Evolutionary conservation across 2,888 invertebrate species (phyloP), one percentile per base, ranked within the genome.

Genomic region (Acleris cristana): DNA sequence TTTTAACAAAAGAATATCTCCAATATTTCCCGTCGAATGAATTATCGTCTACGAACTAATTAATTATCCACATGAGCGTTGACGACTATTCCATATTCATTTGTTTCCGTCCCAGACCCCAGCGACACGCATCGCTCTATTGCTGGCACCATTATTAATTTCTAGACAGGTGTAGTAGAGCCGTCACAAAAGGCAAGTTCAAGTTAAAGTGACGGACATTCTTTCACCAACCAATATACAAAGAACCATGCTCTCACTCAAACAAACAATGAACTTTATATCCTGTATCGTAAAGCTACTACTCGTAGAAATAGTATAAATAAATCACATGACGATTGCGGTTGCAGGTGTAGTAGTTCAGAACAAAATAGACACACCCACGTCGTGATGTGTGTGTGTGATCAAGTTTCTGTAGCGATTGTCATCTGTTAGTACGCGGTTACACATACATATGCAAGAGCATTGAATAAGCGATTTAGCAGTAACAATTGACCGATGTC

Each of bases 121-220:
- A 51, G 21, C 51, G 51, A 12, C 51, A 51, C 18, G 21, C 51
- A 51, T 51, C 26, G 26, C 12, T 51, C 51, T 51, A 12, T 44
- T 23, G 30, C 26, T 40, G 66, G 57, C 66, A 62, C 52, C 62
- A 62, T 66, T 66, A 56, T 44, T 30, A 34, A 55, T 44, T 45
- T 45, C 45, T 23, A 57, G 58, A 23, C 67, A 67, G 62, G 67
- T 67, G 67, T 62, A 21, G 58, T 34, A 52, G 52, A 54, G 56
- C 4, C 45, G 49, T 40, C 53, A 63, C 67, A 67, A 67, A 61
- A 67, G 67, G 34, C 57, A 58, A 67, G 67, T 63, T 63, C 63
- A 67, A 58, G 67, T 63, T 67, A 67, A 67, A 58, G 67, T 48
- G 62, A 49, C 26, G 64, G 57, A 48, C 58, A 49, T 58, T 67